Evolutionary conservation across 2,113 vertebrate genomes (phyloP).

Genomic region (Eupsittula cactorum): DNA sequence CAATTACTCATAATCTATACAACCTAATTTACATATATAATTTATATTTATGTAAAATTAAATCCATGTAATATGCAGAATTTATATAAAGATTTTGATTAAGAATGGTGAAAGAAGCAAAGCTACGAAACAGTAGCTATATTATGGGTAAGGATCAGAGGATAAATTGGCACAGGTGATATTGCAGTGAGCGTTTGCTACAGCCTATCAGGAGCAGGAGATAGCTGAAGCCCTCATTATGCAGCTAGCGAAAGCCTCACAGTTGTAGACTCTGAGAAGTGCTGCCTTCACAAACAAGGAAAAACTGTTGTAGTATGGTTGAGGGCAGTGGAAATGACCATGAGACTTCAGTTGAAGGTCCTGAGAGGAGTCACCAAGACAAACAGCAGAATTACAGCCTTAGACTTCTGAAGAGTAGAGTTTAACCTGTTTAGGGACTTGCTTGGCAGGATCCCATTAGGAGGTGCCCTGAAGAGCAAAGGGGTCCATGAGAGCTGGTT

Average conservation of each 20-base stretch:
- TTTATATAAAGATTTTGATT: conserved; percentile 15
- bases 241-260: not conserved
- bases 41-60: not conserved
- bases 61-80: not conserved
- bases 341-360: not conserved
- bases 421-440: not conserved
- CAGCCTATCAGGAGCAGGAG: not conserved
- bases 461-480: not conserved
- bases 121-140: not conserved
- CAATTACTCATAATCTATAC: not conserved
- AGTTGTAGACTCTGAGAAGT: not conserved
- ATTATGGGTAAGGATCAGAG: not conserved
- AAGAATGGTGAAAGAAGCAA: not conserved
- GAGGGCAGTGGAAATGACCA: not conserved
- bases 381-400: not conserved
- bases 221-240: not conserved
- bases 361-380: not conserved
- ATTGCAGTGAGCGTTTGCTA: not conserved
- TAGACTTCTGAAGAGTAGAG: not conserved
- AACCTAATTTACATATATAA: not conserved
- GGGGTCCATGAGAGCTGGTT: not conserved
- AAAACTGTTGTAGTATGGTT: not conserved
- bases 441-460: not conserved
- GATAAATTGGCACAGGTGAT: not conserved
- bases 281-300: not conserved